These are phyloP conservation scores for Lamellibrachia satsuma DNA, from an alignment of 2,888 invertebrate genomes.

Conservation along the genomic window DNA sequence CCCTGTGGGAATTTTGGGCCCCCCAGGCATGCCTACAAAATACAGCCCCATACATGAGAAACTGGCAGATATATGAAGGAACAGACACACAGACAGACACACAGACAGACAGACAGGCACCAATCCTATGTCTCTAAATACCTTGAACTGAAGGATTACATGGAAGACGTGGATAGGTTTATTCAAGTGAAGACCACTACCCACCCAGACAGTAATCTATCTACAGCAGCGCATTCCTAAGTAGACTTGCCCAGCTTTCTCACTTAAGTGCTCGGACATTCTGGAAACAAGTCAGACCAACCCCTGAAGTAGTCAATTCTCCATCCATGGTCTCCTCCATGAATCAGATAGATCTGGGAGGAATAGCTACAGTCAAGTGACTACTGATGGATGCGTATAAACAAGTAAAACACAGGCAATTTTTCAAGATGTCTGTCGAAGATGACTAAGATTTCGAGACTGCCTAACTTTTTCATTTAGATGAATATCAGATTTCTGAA, in stretches of 20 bases:
- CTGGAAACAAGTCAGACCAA: background rate
- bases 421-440: background rate
- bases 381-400: background rate
- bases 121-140: background rate
- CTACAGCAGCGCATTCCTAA: background rate
- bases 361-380: background rate
- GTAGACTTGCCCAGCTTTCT: background rate
- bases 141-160: background rate
- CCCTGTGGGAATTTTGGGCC: too few relatives aligned
- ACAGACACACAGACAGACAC: too few relatives aligned
- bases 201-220: background rate
- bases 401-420: slow-evolving; percentile 4
- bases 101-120: too few relatives aligned
- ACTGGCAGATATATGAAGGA: too few relatives aligned
- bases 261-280: background rate
- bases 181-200: background rate
- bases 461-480: too few relatives aligned
- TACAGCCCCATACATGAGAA: too few relatives aligned
- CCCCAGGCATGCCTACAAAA: too few relatives aligned
- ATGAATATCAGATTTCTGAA: too few relatives aligned
- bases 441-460: too few relatives aligned
- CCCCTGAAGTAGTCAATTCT: background rate
- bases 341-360: background rate
- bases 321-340: background rate
- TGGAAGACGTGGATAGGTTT: background rate